phyloP scores from a whole-genome alignment of 2,888 invertebrate species.

The Eledona agricola region DNA sequence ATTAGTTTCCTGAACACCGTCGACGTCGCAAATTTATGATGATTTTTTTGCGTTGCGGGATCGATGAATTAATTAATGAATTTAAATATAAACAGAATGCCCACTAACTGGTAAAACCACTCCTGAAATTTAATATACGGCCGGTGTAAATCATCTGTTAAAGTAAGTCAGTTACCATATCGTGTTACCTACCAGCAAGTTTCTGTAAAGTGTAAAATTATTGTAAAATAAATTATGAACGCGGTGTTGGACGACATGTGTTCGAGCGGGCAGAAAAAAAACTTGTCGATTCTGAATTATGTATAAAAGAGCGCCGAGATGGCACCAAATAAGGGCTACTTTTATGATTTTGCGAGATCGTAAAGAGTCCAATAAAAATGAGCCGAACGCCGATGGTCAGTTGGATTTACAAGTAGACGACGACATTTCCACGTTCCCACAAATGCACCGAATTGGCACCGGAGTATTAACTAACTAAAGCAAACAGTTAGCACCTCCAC shows the following conservation, averaged over 20 bases:
- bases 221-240: constrained; percentile 20
- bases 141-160: constrained; percentile 46
- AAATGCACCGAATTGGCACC: constrained; percentile 38
- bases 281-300: constrained; percentile 22
- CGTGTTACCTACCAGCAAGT: constrained; percentile 28
- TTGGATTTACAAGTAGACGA: background rate
- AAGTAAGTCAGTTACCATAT: constrained; percentile 46
- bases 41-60: constrained; percentile 14
- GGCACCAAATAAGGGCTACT: constrained; percentile 2
- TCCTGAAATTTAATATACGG: constrained; percentile 46
- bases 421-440: too few relatives aligned
- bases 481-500: constrained; percentile 51
- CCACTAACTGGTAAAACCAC: constrained; percentile 44
- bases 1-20: constrained; percentile 15
- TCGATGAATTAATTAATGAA: constrained; percentile 30
- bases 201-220: constrained; percentile 26
- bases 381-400: background rate
- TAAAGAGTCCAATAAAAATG: constrained; percentile 10
- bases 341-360: constrained; percentile 16
- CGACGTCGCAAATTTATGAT: constrained; percentile 20
- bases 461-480: constrained; percentile 44
- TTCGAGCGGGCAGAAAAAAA: constrained; percentile 16
- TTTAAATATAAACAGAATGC: constrained; percentile 22
- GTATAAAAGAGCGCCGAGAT: constrained; percentile 16
- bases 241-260: constrained; percentile 22